These are phyloP conservation scores for Lasioglossum villosulum DNA, from an alignment of 2,888 invertebrate genomes.

Conservation along the genomic window DNA sequence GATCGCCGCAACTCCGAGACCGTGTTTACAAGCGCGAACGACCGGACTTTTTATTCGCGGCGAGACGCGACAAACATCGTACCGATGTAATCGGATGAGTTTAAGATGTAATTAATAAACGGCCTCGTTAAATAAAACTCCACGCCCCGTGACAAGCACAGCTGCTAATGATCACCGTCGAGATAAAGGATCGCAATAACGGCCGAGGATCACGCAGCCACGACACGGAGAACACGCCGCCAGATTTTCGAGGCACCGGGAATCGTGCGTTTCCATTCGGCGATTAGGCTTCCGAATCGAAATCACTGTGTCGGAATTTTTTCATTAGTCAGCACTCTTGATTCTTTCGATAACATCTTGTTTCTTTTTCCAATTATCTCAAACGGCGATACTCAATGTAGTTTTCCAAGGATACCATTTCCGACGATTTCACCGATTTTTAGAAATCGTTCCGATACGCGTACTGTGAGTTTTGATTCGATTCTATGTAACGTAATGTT, in stretches of 20 bases:
- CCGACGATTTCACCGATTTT: no score
- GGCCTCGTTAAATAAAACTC: not conserved
- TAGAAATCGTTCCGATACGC: no score
- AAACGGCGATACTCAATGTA: no score
- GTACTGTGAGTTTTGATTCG: no score
- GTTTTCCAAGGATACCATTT: no score
- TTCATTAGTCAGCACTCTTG: not conserved
- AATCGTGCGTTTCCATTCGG: not conserved
- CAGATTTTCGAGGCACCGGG: not conserved
- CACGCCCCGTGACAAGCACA: not conserved
- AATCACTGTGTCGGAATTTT: not conserved
- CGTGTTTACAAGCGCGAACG: constrained; percentile 37
- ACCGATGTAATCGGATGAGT: not conserved
- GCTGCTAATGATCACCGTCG: not conserved
- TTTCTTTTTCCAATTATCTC: no score
- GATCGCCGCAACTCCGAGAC: constrained; percentile 37
- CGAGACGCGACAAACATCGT: constrained; percentile 9
- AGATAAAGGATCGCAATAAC: constrained; percentile 6
- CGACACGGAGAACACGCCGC: not conserved
- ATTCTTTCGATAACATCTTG: no score
- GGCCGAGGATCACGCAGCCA: not conserved
- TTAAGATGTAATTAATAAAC: not conserved
- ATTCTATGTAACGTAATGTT: no score
- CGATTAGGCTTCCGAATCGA: not conserved
- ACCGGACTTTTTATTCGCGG: constrained; percentile 1